Evolutionary conservation across 2,888 invertebrate genomes (phyloP), one percentile per base, ranked within the genome.

Genomic region (Ophioninae sp.): DNA sequence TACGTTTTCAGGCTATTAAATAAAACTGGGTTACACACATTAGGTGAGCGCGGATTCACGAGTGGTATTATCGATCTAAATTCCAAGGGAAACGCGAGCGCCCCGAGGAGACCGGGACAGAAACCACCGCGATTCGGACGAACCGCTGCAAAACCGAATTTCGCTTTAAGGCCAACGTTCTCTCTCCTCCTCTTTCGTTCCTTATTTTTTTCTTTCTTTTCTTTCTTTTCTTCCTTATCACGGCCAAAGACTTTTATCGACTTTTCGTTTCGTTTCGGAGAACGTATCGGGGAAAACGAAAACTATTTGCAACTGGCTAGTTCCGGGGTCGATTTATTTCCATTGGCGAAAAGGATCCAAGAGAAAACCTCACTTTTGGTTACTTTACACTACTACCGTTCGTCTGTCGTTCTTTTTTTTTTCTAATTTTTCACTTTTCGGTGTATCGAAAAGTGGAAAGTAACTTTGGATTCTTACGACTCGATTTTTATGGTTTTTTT

Each of bases 1-100:
- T 79, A 65, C 65, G 72, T 70, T 78, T 79, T 79, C 65, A 69
- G 21, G 74, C 70, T 70, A 83, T 83, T 81, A 81, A 81, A 81
- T 81, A 78, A 83, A 83, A 83, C 59, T 83, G 81, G 83, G 83
- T 83, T 83, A 83, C 74, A 72, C 74, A 81, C 81, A 83, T 83
- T 83, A 78, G 78, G 73, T 44, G 67, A 65, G 64, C 30, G 50
- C 3, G 44, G 73, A 65, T 72, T 70, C 78, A 72, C 78, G 68
- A 77, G 73, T 80, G 70, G 81, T 75, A 72, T 73, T 84, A 84
- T 84, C 83, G 83, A 81, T 84, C 78, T 84, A 81, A 72, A 84
- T 84, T 81, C 81, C 83, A 57, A 81, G 81, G 78, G 74, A 84
- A 84, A 84, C 70, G 78, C 76, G 61, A 21, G 72, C 20, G 50